Evolutionary conservation across 2,113 vertebrate genomes (phyloP), one percentile per base, ranked within the genome.

Genomic region (Tympanuchus pallidicinctus): DNA sequence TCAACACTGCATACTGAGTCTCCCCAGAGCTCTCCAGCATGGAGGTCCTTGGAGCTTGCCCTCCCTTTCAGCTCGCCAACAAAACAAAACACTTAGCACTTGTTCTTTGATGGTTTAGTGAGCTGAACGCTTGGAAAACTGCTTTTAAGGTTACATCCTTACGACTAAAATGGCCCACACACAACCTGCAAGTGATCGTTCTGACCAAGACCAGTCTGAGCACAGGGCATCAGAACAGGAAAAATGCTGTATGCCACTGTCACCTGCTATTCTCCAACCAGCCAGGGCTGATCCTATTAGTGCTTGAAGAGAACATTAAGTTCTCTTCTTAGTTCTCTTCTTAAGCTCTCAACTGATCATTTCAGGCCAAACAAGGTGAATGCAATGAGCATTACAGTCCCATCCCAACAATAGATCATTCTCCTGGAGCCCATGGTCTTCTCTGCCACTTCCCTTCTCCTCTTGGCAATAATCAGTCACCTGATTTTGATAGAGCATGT

Each of bases 151-250:
- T 13, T 59, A 21, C 6, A 42, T 13, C 7, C 13, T 32, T 30
- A 20, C 15, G 24, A 30, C 42, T 74, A 11, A 5, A 4, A 19
- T 8, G 66, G 54, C 10, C 61, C 70, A 16, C 0, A 0, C 5
- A 25, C 24, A 59, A 21, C 1, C 1, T 6, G 10, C 13, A 32
- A 27, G 59, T 6, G 30, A 60, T 47, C 8, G 3, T 32, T 43
- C 63, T 40, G 50, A n/a, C 11, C 38, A 24, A 21, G 50, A n/a
- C 30, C n/a, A 61, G 40, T 11, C 40, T 13, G 25, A 32, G 7
- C 45, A 52, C 2, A 47, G 24, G 13, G 13, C 32, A 2, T 16
- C n/a, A 69, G 43, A 7, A 5, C 11, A 25, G 34, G 4, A 42
- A 54, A 66, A 56, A 36, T 22, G 13, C 10, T 2, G 4, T 4